Evolutionary conservation across 2,888 invertebrate species (phyloP), one percentile per base, ranked within the genome.

Genomic region (Harpalus rufipes): DNA sequence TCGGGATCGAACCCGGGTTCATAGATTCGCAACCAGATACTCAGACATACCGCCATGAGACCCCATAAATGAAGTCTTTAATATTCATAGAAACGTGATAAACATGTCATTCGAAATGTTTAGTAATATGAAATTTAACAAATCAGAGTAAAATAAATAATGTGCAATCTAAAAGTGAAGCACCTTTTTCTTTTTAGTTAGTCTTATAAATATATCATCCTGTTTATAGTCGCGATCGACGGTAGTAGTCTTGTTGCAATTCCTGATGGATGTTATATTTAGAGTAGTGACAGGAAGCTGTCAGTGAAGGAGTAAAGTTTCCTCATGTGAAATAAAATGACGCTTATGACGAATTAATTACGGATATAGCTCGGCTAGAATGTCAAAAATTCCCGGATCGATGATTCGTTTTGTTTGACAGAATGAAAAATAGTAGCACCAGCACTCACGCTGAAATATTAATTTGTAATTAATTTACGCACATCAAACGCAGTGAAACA

Each of bases 381-480:
- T 12, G 44, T 51, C 44, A 51, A 51, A 51, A 51, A 51, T 51
- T 51, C 44, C 44, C 44, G 59, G 25, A 63, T 63, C 63, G 63
- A 63, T 63, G 25, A 4, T 18, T 63, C 21, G 63, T 63, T 63
- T 63, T 63, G 63, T 63, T 63, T 63, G 25, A 63, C 63, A 63
- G 63, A 21, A 68, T 68, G 68, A 68, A 68, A 68, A 68, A 68
- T 68, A 39, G 68, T 68, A 39, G 68, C 39, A 68, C 32, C 32
- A 39, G 68, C 39, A 68, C 32, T 63, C 21, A 12, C 21, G 39
- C 39, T 68, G 68, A 68, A 68, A 68, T 39, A 68, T 68, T 68
- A 74, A 74, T 74, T 74, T 74, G 72, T 74, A 74, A 74, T 74
- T 74, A 74, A 74, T 74, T 74, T 74, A n/a, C 8, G 68, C 41